A percentile compares a stretch with the other conserved stretches of the same genome.
phyloP scores from a whole-genome alignment of 2,113 vertebrate genomes.

The Butorides virescens region DNA sequence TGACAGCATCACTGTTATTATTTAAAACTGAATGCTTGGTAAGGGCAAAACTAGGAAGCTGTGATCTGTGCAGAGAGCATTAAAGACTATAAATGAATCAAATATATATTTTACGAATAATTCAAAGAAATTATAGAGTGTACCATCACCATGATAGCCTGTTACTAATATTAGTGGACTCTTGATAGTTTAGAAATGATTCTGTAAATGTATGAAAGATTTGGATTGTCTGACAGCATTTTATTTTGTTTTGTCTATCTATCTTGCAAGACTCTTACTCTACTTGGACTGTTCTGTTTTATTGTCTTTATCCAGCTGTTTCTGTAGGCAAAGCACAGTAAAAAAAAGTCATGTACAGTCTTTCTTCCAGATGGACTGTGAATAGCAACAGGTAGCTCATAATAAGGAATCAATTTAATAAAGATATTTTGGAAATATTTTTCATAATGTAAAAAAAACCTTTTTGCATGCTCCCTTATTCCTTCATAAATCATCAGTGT shows the following conservation, averaged over 20 bases:
- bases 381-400: slow-evolving; percentile 20
- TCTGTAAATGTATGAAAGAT: neutral
- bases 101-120: slow-evolving; percentile 45
- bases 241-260: neutral
- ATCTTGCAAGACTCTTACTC: neutral
- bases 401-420: slow-evolving; percentile 19
- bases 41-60: slow-evolving; percentile 38
- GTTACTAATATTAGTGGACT: neutral
- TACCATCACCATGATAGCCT: slow-evolving; percentile 17
- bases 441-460: neutral
- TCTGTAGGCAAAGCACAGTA: slow-evolving; percentile 34
- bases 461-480: slow-evolving; percentile 52
- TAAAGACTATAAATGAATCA: slow-evolving; percentile 33
- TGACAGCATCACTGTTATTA: slow-evolving; percentile 1
- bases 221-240: neutral
- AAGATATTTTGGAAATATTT: slow-evolving; percentile 42
- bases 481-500: slow-evolving; percentile 74
- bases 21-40: slow-evolving; percentile 19
- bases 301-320: slow-evolving; percentile 39
- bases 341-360: neutral
- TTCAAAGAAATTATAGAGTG: slow-evolving; percentile 26
- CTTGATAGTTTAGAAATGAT: neutral
- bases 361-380: neutral
- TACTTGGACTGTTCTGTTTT: neutral
- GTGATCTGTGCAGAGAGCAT: slow-evolving; percentile 14